phyloP scores from a whole-genome alignment of 2,113 vertebrate genomes.

The Epinephelus cyanopodus region DNA sequence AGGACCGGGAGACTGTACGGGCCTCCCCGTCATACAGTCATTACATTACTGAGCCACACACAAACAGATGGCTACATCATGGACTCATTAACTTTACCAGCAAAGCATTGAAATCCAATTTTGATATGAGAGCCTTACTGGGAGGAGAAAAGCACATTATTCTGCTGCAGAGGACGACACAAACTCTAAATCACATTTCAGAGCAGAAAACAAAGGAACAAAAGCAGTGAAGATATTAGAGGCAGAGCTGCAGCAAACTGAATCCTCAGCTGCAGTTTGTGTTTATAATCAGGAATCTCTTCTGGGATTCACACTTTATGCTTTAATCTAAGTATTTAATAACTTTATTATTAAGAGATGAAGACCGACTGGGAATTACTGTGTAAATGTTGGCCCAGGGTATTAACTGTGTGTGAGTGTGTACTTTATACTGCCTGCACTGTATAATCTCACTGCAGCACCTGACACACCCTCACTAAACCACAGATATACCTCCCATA shows the following conservation, averaged over 20 bases:
- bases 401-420: background rate
- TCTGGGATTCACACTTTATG: background rate
- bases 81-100: slow-evolving; percentile 30
- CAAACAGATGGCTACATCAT: slow-evolving; percentile 25
- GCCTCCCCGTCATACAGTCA: no score
- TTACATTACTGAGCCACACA: background rate
- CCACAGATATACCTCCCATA: slow-evolving; percentile 10
- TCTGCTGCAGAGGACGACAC: background rate
- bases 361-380: background rate
- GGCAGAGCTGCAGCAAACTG: background rate
- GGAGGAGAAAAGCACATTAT: background rate
- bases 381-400: background rate
- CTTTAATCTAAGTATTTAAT: slow-evolving; percentile 26
- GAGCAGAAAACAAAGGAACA: slow-evolving; percentile 27
- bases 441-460: slow-evolving; percentile 8
- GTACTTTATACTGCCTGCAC: background rate
- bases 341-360: slow-evolving; percentile 6
- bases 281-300: background rate
- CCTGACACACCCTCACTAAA: slow-evolving; percentile 26
- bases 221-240: slow-evolving; percentile 1
- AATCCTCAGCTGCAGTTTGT: background rate
- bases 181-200: slow-evolving; percentile 24
- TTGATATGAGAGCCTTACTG: slow-evolving; percentile 24
- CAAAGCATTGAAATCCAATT: slow-evolving; percentile 42
- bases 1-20: background rate